Base-by-base conservation (phyloP, 2,113 vertebrate genomes). In the Hypanus sabinus region DNA sequence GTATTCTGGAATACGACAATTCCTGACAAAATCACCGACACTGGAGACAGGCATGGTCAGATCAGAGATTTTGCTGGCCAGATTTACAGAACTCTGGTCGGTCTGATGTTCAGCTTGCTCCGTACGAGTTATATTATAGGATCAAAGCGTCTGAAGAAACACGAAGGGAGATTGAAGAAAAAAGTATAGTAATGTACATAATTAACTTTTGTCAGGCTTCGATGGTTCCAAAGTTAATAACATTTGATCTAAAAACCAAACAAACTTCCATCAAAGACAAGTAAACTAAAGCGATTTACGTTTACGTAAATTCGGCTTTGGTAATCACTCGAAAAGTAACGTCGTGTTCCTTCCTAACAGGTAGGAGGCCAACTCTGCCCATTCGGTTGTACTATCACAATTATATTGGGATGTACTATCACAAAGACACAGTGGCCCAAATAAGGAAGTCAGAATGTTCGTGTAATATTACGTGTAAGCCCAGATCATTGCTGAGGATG, bases 381-480 rank as follows among this genome's bases (percentile, higher is more conserved):
- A 14, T 65, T 18, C 30, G 5, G 18, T 33, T 65, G 16, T 65
- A 57, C 9, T n/a, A n/a, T n/a, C 30, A 18, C n/a, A n/a, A 65
- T 33, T 33, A n/a, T 90, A 27, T 36, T 33, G 33, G 12, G 18
- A 68, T 46, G 46, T 65, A 33, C 18, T 18, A 16, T 88, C 65
- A n/a, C 65, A n/a, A 90, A 33, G 30, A 68, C 60, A 33, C 30
- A 8, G 60, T 65, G n/a, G n/a, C 38, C 60, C 85, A 90, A 65
- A 90, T 90, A 65, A 65, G 85, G 85, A 90, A 90, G 85, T 68
- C 57, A 33, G 85, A 68, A 65, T 90, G 60, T 65, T 33, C 60
- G 60, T 90, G 85, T 68, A 90, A 5, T 33, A 65, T 68, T 68
- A 90, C 85, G 85, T 65, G 30, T 62, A 20, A 90, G 30, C 85